These are phyloP conservation scores for Acanthococcus lagerstroemiae DNA, from an alignment of 2,888 invertebrate genomes.

Conservation along the genomic window DNA sequence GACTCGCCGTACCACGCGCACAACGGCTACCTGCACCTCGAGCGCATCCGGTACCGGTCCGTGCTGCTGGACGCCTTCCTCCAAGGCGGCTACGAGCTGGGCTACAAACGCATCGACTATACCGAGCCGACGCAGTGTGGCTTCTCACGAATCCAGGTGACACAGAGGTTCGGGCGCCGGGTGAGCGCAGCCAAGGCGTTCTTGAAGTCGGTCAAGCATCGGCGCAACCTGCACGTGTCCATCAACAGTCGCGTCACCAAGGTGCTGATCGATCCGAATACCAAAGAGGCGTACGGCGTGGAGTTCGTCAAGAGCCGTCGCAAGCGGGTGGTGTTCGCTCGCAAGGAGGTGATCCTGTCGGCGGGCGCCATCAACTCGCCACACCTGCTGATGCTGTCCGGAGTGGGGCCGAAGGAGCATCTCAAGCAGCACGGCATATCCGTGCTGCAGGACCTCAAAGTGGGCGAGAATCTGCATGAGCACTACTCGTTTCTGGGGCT, in stretches of 20 bases:
- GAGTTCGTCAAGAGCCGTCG: constrained; percentile 42
- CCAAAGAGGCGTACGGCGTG: constrained; percentile 43
- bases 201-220: constrained; percentile 43
- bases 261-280: constrained; percentile 41
- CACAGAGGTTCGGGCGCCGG: constrained; percentile 30
- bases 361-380: constrained; percentile 72
- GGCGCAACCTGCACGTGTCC: constrained; percentile 40
- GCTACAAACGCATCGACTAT: constrained; percentile 47
- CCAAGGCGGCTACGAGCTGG: constrained; percentile 56
- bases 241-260: constrained; percentile 38
- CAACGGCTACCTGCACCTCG: constrained; percentile 58
- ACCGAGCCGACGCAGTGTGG: constrained; percentile 37
- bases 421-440: constrained; percentile 50
- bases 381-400: constrained; percentile 57
- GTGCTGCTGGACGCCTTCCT: constrained; percentile 55
- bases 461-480: constrained; percentile 58
- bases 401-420: constrained; percentile 54
- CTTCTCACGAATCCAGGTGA: constrained; percentile 35
- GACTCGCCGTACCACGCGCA: constrained; percentile 50
- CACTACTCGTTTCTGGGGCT: constrained; percentile 54
- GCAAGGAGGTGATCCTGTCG: constrained; percentile 53
- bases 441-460: constrained; percentile 52
- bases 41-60: constrained; percentile 54
- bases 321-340: constrained; percentile 42
- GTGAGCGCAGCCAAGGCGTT: constrained; percentile 50